Percentiles rank a stretch among this genome's conserved stretches.
Evolutionary conservation across 2,797 vertebrate genomes (phyloP).

Genomic region (Spondyliosoma cantharus): DNA sequence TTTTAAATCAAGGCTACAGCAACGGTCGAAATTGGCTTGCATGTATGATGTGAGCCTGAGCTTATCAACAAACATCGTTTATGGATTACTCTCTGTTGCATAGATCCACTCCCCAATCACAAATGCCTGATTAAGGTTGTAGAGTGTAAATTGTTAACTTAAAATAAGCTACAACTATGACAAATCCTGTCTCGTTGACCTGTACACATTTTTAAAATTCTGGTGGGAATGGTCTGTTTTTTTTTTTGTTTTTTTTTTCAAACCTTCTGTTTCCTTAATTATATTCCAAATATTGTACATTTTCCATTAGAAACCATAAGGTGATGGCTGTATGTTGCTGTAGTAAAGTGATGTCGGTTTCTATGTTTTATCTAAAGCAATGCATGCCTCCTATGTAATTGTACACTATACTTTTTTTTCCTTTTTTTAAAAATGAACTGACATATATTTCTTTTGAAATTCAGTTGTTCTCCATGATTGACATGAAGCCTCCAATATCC

Average conservation of each 20-base stretch:
- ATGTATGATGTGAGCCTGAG: background rate
- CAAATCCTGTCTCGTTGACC: background rate
- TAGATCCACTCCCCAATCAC: background rate
- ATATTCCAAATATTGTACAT: background rate
- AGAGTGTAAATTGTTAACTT: background rate
- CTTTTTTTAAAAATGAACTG: background rate
- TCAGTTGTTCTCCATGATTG: slow-evolving; percentile 96
- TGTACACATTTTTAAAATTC: background rate
- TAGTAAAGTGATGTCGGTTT: background rate
- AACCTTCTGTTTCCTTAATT: background rate
- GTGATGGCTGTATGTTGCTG: background rate
- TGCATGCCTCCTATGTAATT: background rate
- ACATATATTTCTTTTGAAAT: background rate
- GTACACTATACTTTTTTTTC: background rate
- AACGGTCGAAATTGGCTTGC: background rate
- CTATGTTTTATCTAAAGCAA: background rate
- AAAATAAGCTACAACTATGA: background rate
- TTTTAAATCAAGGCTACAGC: background rate
- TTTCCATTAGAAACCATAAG: background rate
- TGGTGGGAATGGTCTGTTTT: too few species aligned
- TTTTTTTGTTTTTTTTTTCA: too few species aligned
- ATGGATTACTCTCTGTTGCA: background rate
- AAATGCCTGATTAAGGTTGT: background rate
- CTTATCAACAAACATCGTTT: background rate
- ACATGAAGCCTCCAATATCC: slow-evolving; percentile 98